phyloP scores from a whole-genome alignment of 1,140 invertebrate species.

The Drosophila takahashii region DNA sequence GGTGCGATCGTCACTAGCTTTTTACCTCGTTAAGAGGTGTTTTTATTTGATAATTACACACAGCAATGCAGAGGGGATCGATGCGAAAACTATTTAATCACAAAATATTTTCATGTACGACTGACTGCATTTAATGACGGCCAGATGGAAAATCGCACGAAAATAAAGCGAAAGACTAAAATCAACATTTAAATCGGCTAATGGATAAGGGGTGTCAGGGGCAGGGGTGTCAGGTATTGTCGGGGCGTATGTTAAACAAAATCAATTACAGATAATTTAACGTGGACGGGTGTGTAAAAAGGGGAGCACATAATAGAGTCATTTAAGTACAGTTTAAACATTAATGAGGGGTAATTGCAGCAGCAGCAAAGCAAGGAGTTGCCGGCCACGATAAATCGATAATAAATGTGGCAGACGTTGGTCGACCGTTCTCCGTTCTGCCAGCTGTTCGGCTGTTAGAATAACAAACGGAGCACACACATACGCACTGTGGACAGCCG shows the following conservation, averaged over 20 bases:
- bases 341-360: constrained; percentile 62
- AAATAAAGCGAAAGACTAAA: constrained; percentile 23
- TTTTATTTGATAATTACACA: constrained; percentile 49
- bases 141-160: constrained; percentile 32
- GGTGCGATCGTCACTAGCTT: too few species aligned
- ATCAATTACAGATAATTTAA: constrained; percentile 82
- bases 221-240: background rate
- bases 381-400: constrained; percentile 65
- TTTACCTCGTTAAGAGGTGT: too few species aligned
- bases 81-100: constrained; percentile 63
- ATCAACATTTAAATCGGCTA: constrained; percentile 48
- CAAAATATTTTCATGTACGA: constrained; percentile 63
- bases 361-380: constrained; percentile 26
- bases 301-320: constrained; percentile 64
- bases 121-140: constrained; percentile 23
- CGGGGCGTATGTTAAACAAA: constrained; percentile 66
- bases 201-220: too few species aligned
- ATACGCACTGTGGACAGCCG: constrained; percentile 30
- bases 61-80: constrained; percentile 4
- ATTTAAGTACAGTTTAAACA: constrained; percentile 74
- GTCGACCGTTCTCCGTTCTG: constrained; percentile 11
- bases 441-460: constrained; percentile 20
- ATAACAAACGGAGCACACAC: constrained; percentile 50
- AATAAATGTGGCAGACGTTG: constrained; percentile 56
- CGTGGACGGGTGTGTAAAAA: constrained; percentile 11